These are phyloP conservation scores for Diadumene lineata DNA, from an alignment of 92 coral and sea anemone genomes.

Conservation along the genomic window DNA sequence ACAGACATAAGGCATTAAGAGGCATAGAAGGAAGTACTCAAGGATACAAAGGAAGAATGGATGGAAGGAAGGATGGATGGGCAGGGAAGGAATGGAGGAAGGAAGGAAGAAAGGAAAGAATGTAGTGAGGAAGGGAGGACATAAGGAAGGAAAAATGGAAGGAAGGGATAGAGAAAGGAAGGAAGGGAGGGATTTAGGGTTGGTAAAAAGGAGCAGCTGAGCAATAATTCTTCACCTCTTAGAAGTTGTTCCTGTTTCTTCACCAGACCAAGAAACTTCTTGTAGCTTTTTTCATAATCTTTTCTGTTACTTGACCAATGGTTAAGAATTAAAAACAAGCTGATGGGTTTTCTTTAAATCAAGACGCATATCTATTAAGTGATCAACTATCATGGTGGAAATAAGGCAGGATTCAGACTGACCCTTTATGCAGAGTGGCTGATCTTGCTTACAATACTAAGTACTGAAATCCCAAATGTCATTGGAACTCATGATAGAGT, in stretches of 20 bases:
- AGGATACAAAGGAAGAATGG: background rate
- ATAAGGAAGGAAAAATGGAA: background rate
- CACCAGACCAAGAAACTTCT: constrained; percentile 87
- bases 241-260: constrained; percentile 94
- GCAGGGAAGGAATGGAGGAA: background rate
- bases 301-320: constrained; percentile 67
- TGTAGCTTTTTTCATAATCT: constrained; percentile 94
- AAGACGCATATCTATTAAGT: too few relatives aligned
- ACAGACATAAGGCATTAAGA: background rate
- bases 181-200: background rate
- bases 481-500: too few relatives aligned
- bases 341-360: too few relatives aligned
- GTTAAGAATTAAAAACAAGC: constrained; percentile 59
- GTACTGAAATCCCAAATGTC: too few relatives aligned
- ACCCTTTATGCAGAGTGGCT: too few relatives aligned
- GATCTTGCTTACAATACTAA: too few relatives aligned
- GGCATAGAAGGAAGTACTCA: background rate
- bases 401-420: too few relatives aligned
- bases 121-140: background rate
- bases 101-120: background rate
- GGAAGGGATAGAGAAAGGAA: background rate
- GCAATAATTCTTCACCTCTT: constrained; percentile 56
- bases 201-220: background rate
- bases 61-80: background rate
- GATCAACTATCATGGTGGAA: too few relatives aligned